Conservation (phyloP, 2,797 vertebrate species). For the Cyprinodon diabolis region DNA sequence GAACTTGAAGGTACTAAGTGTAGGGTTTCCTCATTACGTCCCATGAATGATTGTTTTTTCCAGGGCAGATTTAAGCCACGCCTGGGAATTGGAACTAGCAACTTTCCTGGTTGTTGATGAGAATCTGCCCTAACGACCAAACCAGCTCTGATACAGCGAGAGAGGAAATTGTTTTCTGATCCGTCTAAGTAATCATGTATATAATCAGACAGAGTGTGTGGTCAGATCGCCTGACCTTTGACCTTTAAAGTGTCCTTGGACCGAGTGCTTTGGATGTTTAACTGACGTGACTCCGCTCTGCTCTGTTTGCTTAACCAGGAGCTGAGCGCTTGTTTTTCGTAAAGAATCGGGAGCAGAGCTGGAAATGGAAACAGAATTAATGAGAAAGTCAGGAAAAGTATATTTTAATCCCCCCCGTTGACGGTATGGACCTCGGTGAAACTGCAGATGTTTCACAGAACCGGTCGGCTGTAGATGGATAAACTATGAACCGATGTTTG, state of each 20-base stretch:
- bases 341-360: constrained; percentile 12
- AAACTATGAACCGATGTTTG: background rate
- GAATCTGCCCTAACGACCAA: background rate
- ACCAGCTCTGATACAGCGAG: background rate
- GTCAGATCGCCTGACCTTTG: constrained; percentile 1
- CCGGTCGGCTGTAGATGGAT: background rate
- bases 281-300: background rate
- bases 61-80: background rate
- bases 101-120: background rate
- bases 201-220: background rate
- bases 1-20: constrained; percentile 65
- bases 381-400: background rate
- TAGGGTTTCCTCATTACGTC: constrained; percentile 52
- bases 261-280: background rate
- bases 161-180: background rate
- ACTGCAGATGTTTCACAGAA: background rate
- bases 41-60: constrained; percentile 10
- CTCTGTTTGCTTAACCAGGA: background rate
- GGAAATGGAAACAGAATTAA: background rate
- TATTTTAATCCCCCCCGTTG: constrained; percentile 1
- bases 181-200: background rate
- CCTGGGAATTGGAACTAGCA: background rate
- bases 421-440: background rate
- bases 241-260: constrained; percentile 23
- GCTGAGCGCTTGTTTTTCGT: background rate